These are phyloP conservation scores for Apeira syringaria DNA, from an alignment of 2,888 invertebrate species.

Conservation along the genomic window DNA sequence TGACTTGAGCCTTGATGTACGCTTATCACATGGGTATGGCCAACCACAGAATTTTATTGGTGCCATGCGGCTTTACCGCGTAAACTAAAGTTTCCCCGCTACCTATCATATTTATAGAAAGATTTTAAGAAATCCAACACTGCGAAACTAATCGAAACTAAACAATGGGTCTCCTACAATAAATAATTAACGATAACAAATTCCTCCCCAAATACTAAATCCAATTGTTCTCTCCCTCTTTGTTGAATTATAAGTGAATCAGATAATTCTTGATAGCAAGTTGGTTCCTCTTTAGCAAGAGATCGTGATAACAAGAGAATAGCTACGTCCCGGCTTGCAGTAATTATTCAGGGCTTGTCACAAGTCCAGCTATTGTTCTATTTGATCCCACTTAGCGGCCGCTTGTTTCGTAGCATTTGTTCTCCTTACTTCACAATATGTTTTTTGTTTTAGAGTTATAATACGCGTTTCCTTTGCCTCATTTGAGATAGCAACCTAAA, in stretches of 20 bases:
- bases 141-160: neutral
- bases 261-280: constrained; percentile 28
- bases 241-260: constrained; percentile 31
- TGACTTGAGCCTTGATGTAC: no score
- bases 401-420: constrained; percentile 37
- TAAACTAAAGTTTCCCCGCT: no score
- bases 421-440: constrained; percentile 34
- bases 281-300: constrained; percentile 28
- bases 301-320: constrained; percentile 38
- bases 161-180: constrained; percentile 10
- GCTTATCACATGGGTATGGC: no score
- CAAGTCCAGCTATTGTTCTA: constrained; percentile 44
- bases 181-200: constrained; percentile 24
- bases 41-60: no score
- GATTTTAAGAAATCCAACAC: no score
- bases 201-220: constrained; percentile 22
- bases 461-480: constrained; percentile 26
- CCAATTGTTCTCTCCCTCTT: constrained; percentile 29
- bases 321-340: constrained; percentile 33
- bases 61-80: no score
- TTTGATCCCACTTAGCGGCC: constrained; percentile 37
- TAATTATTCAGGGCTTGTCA: constrained; percentile 49
- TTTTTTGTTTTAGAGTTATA: constrained; percentile 33
- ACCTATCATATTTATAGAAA: no score
- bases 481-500: constrained; percentile 28